Evolutionary conservation across 2,888 invertebrate genomes (phyloP), one percentile per base, ranked within the genome.

Genomic region (Eudemis profundana): DNA sequence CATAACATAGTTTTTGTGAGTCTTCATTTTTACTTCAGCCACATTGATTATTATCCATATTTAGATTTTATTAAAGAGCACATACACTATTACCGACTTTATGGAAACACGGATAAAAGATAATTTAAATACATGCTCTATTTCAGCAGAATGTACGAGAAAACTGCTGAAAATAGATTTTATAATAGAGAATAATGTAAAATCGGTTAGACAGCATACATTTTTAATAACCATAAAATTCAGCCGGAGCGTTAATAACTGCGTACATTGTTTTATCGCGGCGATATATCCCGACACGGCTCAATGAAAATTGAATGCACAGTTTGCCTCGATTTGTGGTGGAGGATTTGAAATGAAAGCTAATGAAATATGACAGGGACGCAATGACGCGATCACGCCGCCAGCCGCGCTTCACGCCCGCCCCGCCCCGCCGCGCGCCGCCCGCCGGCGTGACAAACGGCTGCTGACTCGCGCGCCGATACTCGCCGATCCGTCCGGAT

Each of bases 261-360:
- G 51, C 50, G 57, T 50, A 60, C 56, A 57, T 47, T 49, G 63
- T 63, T 63, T 63, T 57, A 57, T 50, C 63, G 56, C 56, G 29
- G 15, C 57, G 40, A 50, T 63, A 63, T 57, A 61, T 61, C 44
- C 19, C 15, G 50, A 29, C 33, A 57, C 56, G 57, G 63, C 50
- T 57, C 63, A 63, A 57, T 63, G 63, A 50, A 57, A 67, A 61
- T 61, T 57, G 51, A 57, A 57, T 56, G 61, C 42, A 47, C 65
- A 61, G 60, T 51, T 68, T 49, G 33, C 50, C 60, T 54, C 57
- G 64, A 61, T 63, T 61, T 64, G 42, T 61, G 63, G 57, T 60
- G 54, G 56, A 49, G 66, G 62, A 63, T 66, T 68, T 68, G 62
- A 63, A 68, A 68, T 68, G 61, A 64, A 64, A 64, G 64, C 63